Percentiles rank a stretch among this genome's conserved stretches.
Conservation (phyloP, 2,888 invertebrate species). For the Rotaria sp. region DNA sequence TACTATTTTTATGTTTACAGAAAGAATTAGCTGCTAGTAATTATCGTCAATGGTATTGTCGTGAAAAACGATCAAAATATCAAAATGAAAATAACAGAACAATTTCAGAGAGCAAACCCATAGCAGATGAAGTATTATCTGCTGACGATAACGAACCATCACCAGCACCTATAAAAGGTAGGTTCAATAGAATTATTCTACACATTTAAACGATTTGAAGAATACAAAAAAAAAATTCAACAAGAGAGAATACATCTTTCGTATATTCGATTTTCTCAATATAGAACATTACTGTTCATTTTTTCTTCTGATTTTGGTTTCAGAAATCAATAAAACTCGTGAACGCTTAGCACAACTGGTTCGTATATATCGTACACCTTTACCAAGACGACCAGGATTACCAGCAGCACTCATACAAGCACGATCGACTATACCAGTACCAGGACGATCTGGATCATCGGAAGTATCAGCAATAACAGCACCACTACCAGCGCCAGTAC, state of each 20-base stretch:
- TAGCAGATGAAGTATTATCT: background rate
- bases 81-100: background rate
- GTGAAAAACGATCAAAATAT: constrained; percentile 2
- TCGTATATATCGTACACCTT: background rate
- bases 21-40: background rate
- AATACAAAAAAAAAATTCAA: too few relatives aligned
- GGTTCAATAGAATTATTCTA: too few relatives aligned
- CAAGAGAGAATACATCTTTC: too few relatives aligned
- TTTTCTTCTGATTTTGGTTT: background rate
- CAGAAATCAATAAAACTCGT: background rate
- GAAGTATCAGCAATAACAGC: background rate
- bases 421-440: background rate
- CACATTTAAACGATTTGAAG: too few relatives aligned
- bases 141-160: background rate
- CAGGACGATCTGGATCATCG: background rate
- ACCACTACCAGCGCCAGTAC: too few relatives aligned
- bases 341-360: background rate
- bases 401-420: background rate
- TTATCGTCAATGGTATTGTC: background rate
- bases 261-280: too few relatives aligned
- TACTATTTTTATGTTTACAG: background rate
- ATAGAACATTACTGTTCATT: background rate
- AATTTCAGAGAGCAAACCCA: background rate
- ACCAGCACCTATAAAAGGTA: background rate
- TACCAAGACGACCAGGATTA: background rate